Conservation (phyloP, 2,113 vertebrate genomes). For the Psammodynastes pulverulentus region DNA sequence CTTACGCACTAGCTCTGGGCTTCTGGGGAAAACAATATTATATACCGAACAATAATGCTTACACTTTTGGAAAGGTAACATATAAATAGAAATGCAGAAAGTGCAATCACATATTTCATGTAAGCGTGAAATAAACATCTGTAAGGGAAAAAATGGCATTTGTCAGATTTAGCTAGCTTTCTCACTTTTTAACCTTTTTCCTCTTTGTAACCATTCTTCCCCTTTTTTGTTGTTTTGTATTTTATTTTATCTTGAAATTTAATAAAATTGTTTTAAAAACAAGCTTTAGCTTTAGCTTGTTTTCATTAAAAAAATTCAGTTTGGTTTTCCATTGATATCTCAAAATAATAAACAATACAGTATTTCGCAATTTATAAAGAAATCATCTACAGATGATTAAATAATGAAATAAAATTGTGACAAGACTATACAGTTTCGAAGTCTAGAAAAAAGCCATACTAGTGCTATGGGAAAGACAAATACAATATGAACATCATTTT, state of each 20-base stretch:
- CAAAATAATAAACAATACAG: not conserved
- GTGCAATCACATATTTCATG: constrained; percentile 30
- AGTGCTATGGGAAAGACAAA: not conserved
- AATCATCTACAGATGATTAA: not conserved
- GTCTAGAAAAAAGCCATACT: not conserved
- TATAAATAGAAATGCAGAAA: constrained; percentile 23
- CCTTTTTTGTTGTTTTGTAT: not conserved
- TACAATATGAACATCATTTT: not conserved
- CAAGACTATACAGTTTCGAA: not conserved
- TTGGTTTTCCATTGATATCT: not conserved
- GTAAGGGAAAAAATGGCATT: not conserved
- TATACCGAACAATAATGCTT: constrained; percentile 37
- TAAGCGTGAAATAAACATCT: constrained; percentile 29
- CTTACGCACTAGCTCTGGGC: not conserved
- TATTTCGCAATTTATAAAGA: not conserved
- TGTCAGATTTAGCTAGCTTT: not conserved
- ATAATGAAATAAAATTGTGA: not conserved
- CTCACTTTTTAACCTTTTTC: not conserved
- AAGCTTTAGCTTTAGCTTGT: not conserved
- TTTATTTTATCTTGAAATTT: not conserved
- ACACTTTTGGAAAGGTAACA: constrained; percentile 33
- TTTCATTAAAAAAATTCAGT: not conserved
- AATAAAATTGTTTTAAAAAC: not conserved
- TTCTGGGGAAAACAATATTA: constrained; percentile 23
- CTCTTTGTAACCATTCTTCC: not conserved